Evolutionary conservation across 2,888 invertebrate genomes (phyloP), one percentile per base, ranked within the genome.

Genomic region (Lochmaea crataegi): DNA sequence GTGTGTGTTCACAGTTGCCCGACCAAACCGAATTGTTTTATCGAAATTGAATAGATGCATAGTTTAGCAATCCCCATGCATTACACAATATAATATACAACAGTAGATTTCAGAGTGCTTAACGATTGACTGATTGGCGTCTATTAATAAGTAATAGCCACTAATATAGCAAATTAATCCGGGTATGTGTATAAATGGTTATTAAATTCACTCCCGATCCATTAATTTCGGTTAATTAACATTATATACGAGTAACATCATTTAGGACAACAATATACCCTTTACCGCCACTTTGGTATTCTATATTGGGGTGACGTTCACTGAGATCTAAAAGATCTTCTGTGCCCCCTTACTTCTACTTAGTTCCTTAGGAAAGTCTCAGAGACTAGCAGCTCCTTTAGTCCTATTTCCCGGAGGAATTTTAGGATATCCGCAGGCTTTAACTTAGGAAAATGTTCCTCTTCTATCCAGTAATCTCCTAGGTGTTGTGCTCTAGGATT

Each of bases 161-260:
- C 72, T 72, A 77, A 77, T 77, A 77, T 76, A 77, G 76, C 77
- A 72, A 78, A 78, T 79, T 76, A 77, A 78, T 73, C 65, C 77
- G 74, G 16, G 72, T 68, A 73, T 71, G 77, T 75, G 72, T 71
- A 78, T 78, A 76, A 78, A 78, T 76, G 75, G 70, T 77, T 77
- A 77, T 79, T 77, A 78, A 79, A 77, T 80, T 75, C 77, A 76
- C 71, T 75, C 69, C 77, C 77, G 77, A 80, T 80, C 80, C 76
- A 80, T 79, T 78, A 78, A 79, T 79, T 78, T 80, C 79, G 76
- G 76, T 75, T 79, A 78, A 79, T 79, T 79, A 77, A 78, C 75
- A 71, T 75, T 76, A 58, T 65, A 22, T 68, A 73, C 67, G 74
- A 75, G 76, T 77, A 71, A 64, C 73, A 78, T 74, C 72, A 58